Percentiles rank a stretch among this genome's conserved stretches.
phyloP scores from a whole-genome alignment of 2,797 vertebrate species.

The Tenualosa thibaudeaui region DNA sequence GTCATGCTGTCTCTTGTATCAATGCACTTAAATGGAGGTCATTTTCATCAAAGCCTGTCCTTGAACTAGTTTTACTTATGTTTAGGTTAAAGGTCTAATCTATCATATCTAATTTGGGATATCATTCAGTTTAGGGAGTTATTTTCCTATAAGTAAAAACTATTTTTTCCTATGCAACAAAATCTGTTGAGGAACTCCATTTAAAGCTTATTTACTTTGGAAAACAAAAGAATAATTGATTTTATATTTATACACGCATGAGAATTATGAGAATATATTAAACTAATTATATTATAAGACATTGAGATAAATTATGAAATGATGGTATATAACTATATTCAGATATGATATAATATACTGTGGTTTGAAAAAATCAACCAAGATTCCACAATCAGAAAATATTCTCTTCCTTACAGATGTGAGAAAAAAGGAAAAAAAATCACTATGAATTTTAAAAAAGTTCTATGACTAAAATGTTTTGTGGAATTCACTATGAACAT shows the following conservation, averaged over 20 bases:
- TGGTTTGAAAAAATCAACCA: conserved; percentile 35
- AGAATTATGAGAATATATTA: conserved; percentile 4
- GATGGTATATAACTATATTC: conserved; percentile 30
- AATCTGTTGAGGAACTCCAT: conserved; percentile 45
- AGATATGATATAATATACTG: conserved; percentile 36
- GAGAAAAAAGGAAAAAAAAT: conserved; percentile 42
- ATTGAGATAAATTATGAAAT: conserved; percentile 35
- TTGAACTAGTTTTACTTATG: conserved; percentile 27
- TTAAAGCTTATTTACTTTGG: conserved; percentile 51
- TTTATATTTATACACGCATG: conserved; percentile 26
- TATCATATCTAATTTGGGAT: conserved; percentile 57
- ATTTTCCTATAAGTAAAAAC: conserved; percentile 65
- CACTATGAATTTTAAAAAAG: neutral
- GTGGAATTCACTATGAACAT: neutral
- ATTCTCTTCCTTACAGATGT: conserved; percentile 42
- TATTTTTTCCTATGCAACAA: conserved; percentile 74
- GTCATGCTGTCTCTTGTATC: neutral
- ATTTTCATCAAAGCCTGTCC: conserved; percentile 29
- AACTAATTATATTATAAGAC: conserved; percentile 58
- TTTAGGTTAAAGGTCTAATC: conserved; percentile 47
- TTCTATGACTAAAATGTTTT: neutral
- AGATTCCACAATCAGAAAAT: conserved; percentile 8
- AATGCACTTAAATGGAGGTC: conserved; percentile 10
- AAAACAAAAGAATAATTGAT: conserved; percentile 25
- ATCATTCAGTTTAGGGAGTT: conserved; percentile 60